phyloP scores from a whole-genome alignment of 2,888 invertebrate species.

The Cephonodes hylas region DNA sequence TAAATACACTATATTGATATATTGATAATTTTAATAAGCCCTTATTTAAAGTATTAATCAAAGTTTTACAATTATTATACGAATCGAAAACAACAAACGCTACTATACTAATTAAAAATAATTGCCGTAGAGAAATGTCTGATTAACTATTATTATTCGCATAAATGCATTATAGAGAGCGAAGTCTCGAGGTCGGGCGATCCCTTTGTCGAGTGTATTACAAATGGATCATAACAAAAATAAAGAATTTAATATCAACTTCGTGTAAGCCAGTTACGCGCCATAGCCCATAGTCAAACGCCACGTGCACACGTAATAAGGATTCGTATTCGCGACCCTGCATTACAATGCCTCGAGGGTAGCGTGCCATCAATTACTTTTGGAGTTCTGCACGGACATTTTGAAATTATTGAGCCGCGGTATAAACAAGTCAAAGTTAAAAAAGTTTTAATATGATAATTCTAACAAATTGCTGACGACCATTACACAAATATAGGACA shows the following conservation, averaged over 20 bases:
- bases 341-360: neutral
- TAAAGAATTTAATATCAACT: constrained; percentile 3
- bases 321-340: neutral
- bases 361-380: neutral
- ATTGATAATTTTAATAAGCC: too few species aligned
- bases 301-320: constrained; percentile 12
- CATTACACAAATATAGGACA: too few species aligned
- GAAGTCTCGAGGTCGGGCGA: neutral
- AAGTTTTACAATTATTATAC: neutral
- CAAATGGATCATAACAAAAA: neutral
- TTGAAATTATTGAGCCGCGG: neutral
- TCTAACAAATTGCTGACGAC: too few species aligned
- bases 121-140: neutral
- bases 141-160: neutral
- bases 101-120: neutral
- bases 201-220: neutral
- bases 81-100: neutral
- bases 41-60: too few species aligned
- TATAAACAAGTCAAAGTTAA: neutral
- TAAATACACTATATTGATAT: too few species aligned
- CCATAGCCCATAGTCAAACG: neutral
- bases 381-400: neutral
- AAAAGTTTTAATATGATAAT: too few species aligned
- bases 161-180: neutral
- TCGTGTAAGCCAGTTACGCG: constrained; percentile 3